Conservation (phyloP, 2,888 invertebrate species). For the Lacanobia oleracea region DNA sequence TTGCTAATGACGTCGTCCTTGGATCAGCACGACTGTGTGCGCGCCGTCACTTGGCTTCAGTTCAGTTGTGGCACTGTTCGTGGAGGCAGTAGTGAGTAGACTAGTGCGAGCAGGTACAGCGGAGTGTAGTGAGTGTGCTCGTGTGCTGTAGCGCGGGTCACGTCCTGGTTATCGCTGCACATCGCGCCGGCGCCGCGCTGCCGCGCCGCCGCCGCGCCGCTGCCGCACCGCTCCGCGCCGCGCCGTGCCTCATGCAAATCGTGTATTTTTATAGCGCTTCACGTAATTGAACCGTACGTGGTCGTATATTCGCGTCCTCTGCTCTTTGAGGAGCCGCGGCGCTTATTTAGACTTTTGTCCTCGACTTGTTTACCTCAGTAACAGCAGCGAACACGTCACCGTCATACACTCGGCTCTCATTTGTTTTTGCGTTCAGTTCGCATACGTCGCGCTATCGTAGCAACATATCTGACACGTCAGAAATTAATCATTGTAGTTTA, state of each 20-base stretch:
- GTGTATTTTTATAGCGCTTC: conserved; percentile 66
- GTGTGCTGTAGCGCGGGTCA: conserved; percentile 39
- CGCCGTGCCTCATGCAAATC: conserved; percentile 71
- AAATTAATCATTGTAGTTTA: conserved; percentile 57
- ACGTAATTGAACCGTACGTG: conserved; percentile 68
- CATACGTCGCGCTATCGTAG: conserved; percentile 47
- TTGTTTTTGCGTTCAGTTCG: conserved; percentile 41
- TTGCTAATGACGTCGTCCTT: not conserved
- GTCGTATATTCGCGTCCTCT: conserved; percentile 44
- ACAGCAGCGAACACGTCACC: conserved; percentile 27
- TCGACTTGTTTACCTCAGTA: conserved; percentile 45
- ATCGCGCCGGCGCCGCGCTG: conserved; percentile 63
- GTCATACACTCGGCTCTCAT: conserved; percentile 17
- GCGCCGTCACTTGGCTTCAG: not conserved
- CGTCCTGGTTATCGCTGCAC: conserved; percentile 68
- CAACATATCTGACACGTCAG: conserved; percentile 41
- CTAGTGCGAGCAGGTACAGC: not conserved
- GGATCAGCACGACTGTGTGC: not conserved
- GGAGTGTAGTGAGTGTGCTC: conserved; percentile 10
- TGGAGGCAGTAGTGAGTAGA: not conserved
- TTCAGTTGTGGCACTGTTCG: not conserved
- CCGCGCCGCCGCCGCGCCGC: conserved; percentile 64
- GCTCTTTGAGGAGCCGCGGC: conserved; percentile 53
- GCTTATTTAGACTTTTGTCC: conserved; percentile 39
- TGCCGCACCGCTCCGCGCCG: conserved; percentile 51